Evolutionary conservation across 2,888 invertebrate genomes (phyloP).

Genomic region (Romanomermis culicivorax): DNA sequence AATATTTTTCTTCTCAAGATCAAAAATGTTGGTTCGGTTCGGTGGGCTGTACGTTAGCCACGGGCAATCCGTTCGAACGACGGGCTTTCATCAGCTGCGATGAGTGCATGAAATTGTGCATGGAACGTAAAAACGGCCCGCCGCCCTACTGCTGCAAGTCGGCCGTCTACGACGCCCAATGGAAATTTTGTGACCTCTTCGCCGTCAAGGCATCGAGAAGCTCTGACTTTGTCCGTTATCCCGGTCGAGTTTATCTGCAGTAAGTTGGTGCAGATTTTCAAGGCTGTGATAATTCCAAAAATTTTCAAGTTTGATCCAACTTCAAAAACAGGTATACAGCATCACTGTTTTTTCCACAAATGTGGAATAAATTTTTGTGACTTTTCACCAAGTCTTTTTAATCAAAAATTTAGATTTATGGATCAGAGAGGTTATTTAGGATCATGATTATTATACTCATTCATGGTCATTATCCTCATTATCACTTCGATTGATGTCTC

Average conservation of each 20-base stretch:
- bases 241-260: not conserved
- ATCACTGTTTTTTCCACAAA: too few relatives aligned
- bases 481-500: too few relatives aligned
- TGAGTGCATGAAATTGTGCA: not conserved
- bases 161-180: constrained; percentile 1
- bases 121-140: not conserved
- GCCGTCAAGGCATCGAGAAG: not conserved
- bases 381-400: too few relatives aligned
- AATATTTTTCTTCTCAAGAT: not conserved
- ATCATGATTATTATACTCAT: too few relatives aligned
- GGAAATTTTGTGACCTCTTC: not conserved
- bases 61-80: not conserved
- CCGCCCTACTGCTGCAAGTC: not conserved
- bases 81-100: not conserved
- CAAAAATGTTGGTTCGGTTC: not conserved
- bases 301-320: too few relatives aligned
- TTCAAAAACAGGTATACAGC: too few relatives aligned
- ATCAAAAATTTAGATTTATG: too few relatives aligned
- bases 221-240: not conserved
- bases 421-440: too few relatives aligned
- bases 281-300: too few relatives aligned
- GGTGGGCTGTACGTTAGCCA: not conserved
- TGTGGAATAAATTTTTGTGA: too few relatives aligned
- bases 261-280: too few relatives aligned
- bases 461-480: too few relatives aligned